A percentile compares a stretch with the other conserved stretches of the same genome.
Conservation (phyloP, 2,113 vertebrate genomes). For the Meriones unguiculatus region DNA sequence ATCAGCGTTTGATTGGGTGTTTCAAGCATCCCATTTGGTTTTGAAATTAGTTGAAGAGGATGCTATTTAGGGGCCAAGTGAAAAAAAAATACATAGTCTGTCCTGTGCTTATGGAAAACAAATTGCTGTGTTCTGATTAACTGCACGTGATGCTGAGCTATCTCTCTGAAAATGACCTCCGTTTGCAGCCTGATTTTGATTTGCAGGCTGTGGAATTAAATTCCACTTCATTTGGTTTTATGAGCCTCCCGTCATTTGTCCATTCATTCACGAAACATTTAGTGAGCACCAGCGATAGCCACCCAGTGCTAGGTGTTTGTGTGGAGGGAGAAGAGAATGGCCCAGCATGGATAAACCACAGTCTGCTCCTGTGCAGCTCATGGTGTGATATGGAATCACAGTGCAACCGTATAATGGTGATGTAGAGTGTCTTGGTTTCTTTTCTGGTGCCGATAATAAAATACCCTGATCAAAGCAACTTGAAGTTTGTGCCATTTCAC, state of each 20-base stretch:
- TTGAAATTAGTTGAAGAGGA: constrained; percentile 79
- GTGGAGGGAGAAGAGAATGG: background rate
- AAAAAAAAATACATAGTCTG: constrained; percentile 68
- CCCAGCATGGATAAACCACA: background rate
- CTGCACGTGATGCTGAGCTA: constrained; percentile 69
- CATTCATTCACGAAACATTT: constrained; percentile 74
- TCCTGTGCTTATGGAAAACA: constrained; percentile 71
- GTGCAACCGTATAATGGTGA: too few relatives aligned
- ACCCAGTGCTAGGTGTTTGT: background rate
- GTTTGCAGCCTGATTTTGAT: constrained; percentile 74
- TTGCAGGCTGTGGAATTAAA: constrained; percentile 77
- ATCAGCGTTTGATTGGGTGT: constrained; percentile 78
- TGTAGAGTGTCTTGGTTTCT: background rate
- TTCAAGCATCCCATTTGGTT: constrained; percentile 77
- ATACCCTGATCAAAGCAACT: background rate
- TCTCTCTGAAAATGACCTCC: constrained; percentile 78
- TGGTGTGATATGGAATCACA: background rate
- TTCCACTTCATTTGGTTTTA: constrained; percentile 81
- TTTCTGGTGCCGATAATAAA: background rate
- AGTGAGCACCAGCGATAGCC: constrained; percentile 61
- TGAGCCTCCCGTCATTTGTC: constrained; percentile 53
- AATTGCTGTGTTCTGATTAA: constrained; percentile 78
- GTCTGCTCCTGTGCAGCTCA: background rate
- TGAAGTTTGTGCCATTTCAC: background rate
- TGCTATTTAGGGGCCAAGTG: constrained; percentile 72